Percentiles rank a stretch among this genome's conserved stretches.
These are phyloP conservation scores for Tapera naevia DNA, from an alignment of 2,797 vertebrate species.

Conservation along the genomic window DNA sequence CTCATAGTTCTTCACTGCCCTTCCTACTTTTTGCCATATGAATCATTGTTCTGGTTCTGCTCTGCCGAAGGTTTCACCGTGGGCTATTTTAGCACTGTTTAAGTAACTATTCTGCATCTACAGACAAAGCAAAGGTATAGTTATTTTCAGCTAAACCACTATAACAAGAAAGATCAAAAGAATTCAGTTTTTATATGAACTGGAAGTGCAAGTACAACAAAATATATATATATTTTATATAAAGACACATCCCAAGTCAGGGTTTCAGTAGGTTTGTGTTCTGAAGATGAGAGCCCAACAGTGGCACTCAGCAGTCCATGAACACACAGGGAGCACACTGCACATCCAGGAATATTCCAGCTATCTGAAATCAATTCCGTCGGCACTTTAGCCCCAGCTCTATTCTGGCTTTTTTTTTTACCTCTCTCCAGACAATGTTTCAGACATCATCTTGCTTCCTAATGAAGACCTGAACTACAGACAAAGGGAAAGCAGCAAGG, in stretches of 20 bases:
- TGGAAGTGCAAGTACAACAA: not conserved
- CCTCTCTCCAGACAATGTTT: not conserved
- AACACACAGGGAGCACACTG: not conserved
- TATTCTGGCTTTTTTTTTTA: not conserved
- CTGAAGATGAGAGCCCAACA: not conserved
- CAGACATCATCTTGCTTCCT: conserved; percentile 25
- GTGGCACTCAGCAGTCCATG: not conserved
- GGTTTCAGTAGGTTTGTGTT: not conserved
- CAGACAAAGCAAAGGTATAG: not conserved
- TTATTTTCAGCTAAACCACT: not conserved
- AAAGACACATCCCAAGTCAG: not conserved
- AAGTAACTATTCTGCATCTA: not conserved
- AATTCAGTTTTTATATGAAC: not conserved
- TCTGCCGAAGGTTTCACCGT: not conserved
- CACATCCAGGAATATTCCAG: not conserved
- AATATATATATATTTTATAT: not conserved
- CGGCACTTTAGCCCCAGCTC: not conserved
- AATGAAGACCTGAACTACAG: conserved; percentile 39
- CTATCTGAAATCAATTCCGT: not conserved
- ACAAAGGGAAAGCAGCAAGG: conserved; percentile 30
- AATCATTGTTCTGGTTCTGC: not conserved
- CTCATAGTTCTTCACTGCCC: not conserved
- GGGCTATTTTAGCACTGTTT: not conserved
- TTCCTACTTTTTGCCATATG: not conserved
- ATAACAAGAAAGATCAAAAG: not conserved